Conservation (phyloP, 1,140 invertebrate genomes). For the Centruroides sculpturatus region DNA sequence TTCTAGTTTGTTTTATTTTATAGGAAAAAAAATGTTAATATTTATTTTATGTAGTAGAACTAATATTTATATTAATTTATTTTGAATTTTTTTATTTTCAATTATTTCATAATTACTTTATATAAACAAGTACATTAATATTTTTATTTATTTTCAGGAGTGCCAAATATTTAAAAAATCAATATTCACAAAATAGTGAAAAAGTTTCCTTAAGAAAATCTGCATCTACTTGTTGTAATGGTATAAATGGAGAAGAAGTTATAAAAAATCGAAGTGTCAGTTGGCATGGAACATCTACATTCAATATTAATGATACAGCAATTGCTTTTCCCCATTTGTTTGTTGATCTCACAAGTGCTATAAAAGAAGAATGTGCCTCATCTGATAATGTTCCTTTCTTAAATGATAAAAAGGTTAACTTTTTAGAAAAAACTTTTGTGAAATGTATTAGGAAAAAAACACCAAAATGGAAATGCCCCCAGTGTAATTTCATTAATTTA, state of each 20-base stretch:
- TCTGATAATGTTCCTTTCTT: conserved; percentile 1
- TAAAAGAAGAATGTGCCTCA: conserved; percentile 7
- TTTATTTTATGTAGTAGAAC: no score
- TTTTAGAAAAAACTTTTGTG: conserved; percentile 18
- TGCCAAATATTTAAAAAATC: no score
- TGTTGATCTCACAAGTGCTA: conserved; percentile 10
- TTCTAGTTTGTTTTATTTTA: no score
- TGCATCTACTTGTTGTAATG: conserved; percentile 5
- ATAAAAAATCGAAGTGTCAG: conserved; percentile 12
- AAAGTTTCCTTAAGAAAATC: conserved; percentile 6
- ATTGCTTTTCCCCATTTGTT: conserved; percentile 9
- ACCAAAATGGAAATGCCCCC: conserved; percentile 19
- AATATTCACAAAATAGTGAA: no score
- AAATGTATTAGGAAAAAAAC: conserved; percentile 19
- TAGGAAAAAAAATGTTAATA: no score
- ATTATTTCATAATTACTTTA: no score
- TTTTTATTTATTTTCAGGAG: no score
- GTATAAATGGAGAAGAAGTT: background rate
- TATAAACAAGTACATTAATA: no score
- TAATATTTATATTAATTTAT: no score
- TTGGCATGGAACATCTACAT: conserved; percentile 13
- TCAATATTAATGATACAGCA: conserved; percentile 7
- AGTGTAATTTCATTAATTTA: conserved; percentile 20
- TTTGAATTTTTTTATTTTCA: no score
- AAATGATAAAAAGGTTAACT: conserved; percentile 12